Base-by-base conservation (phyloP, 2,888 invertebrate genomes). In the Darwinula stevensoni region DNA sequence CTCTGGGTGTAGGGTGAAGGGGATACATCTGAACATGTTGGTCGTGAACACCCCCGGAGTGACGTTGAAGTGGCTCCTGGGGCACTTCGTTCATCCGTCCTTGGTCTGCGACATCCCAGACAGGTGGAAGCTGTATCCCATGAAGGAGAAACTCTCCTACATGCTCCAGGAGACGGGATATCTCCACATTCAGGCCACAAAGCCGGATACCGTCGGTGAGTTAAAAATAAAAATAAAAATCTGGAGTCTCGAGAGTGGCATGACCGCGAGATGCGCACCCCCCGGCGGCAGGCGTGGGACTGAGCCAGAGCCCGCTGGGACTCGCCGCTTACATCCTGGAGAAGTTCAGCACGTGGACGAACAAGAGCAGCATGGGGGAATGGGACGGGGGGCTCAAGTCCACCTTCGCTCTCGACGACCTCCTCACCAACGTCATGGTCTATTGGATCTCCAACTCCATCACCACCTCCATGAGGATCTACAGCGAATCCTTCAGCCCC, bases 251-350 rank as follows among this genome's bases (percentile, higher is more conserved):
- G n/a, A n/a, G n/a, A n/a, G n/a, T 30, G 31, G 6, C 9, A 18
- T 3, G 16, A 17, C 13, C 17, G 16, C n/a, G 11, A 11, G 13
- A 15, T n/a, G 14, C 3, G 11, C 27, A 31, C 14, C 9, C 6
- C 4, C 17, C 29, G 16, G 2, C n/a, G n/a, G 15, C 37, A 69
- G 72, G 74, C 14, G 55, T 62, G 2, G 67, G 57, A 1, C 47
- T 82, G 17, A 53, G 59, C 13, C 70, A 75, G 40, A 70, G 73
- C 1, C 86, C 88, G 0, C 61, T 69, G 1, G 84, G 80, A 1
- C 51, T 88, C 35, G 80, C 80, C 1, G 74, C 74, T 0, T 88
- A 84, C 44, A 71, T 86, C 32, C 50, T 88, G 9, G 84, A 88
- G 44, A 86, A 84, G 48, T 82, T 78, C 52, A 65, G 67, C 9